Evolutionary conservation across 2,888 invertebrate genomes (phyloP).

Genomic region (Ormyrus nitidulus): DNA sequence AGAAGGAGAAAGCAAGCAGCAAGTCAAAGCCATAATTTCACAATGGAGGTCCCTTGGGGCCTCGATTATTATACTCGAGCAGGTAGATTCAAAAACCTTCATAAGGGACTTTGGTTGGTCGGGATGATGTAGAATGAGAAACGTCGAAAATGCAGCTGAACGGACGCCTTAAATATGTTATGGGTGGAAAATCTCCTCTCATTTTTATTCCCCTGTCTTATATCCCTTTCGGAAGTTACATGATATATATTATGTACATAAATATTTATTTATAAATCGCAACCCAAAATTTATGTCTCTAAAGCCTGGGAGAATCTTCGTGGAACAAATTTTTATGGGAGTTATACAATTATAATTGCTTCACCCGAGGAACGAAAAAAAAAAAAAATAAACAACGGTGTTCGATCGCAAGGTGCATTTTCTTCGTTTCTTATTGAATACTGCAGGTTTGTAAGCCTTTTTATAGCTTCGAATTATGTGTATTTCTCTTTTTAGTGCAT

Average conservation of each 20-base stretch:
- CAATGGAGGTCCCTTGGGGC: constrained; percentile 51
- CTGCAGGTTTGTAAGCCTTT: neutral
- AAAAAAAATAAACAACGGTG: neutral
- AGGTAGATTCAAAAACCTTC: constrained; percentile 55
- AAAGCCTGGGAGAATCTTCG: neutral
- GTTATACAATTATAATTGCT: constrained; percentile 8
- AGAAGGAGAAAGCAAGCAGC: constrained; percentile 32
- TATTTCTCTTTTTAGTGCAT: constrained; percentile 4
- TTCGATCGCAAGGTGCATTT: neutral
- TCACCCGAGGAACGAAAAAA: neutral
- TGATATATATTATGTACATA: constrained; percentile 20
- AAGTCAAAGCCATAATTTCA: constrained; percentile 55
- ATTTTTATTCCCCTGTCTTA: constrained; percentile 9
- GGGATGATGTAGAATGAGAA: constrained; percentile 23
- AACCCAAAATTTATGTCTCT: constrained; percentile 8
- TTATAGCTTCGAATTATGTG: neutral
- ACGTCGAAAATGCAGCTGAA: constrained; percentile 20
- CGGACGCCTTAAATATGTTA: constrained; percentile 11
- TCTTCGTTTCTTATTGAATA: neutral
- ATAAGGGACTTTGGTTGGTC: constrained; percentile 25
- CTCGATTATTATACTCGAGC: constrained; percentile 54
- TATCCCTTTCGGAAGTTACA: constrained; percentile 15
- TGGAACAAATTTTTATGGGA: constrained; percentile 29
- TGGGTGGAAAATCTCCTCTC: constrained; percentile 24
- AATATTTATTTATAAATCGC: constrained; percentile 40